Base-by-base conservation (phyloP, 2,797 vertebrate species). In the Poecilia picta region DNA sequence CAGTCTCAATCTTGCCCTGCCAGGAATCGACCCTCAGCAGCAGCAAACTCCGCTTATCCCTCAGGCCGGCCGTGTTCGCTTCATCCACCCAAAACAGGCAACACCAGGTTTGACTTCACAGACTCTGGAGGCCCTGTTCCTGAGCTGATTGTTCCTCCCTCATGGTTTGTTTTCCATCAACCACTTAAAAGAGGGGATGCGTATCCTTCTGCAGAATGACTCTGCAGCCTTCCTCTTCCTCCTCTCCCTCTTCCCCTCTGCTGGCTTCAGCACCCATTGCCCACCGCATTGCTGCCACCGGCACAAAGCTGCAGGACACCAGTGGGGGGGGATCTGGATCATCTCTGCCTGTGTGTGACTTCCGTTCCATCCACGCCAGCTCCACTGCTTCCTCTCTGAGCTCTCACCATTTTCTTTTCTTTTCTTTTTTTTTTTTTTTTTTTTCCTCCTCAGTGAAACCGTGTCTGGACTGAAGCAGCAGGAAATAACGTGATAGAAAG, bases 251-350 rank as follows among this genome's bases (percentile, higher is more conserved):
- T 46, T 72, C 23, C 23, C 49, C 33, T 43, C 74, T 49, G 36
- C 76, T 46, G 45, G 73, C 59, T 72, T 81, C 82, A 79, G 81
- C 46, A 51, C 46, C 36, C 36, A 8, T 23, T 16, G 51, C 78
- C 83, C 85, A 78, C 85, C 59, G 83, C 89, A 89, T 83, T 78
- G 89, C 83, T 80, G 79, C 82, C 23, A 11, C 81, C 36, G 41
- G 33, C 36, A n/a, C 5, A 73, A 75, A 28, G 72, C 84, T 49
- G 84, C 81, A 75, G 82, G 66, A 8, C 41, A 55, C 36, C 78
- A 72, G 12, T 43, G 46, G 68, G 10, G 46, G 72, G 10, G 46
- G 18, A 78, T 55, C 47, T 66, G 75, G 39, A 75, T 57, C 53
- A 59, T 43, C 28, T 74, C 33, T 51, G 5, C 20, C 49, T 23